Evolutionary conservation across 2,797 vertebrate species (phyloP), one percentile per base, ranked within the genome.

Genomic region (Dallia pectoralis): DNA sequence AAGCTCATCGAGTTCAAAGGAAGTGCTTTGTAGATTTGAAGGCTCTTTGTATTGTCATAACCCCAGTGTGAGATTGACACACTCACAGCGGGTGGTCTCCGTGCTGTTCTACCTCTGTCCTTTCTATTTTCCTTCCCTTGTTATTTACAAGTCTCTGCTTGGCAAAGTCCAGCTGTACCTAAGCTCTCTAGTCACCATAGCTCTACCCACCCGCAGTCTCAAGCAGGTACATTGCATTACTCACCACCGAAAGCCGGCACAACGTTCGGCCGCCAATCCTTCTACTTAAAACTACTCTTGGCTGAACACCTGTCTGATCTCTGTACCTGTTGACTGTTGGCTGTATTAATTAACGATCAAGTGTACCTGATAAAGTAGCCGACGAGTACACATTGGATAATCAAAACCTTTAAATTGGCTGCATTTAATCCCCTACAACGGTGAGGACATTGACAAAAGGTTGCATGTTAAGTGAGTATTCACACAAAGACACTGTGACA

Each of bases 61-160:
- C 86, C 88, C 86, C 25, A 74, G 81, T 80, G 87, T 77, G 87
- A 87, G 89, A 87, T 86, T 85, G 88, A 86, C 83, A 85, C 90
- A 85, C 79, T 87, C 82, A 76, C 69, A 63, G 79, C 14, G 75
- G 79, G 85, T 49, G 32, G 79, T 29, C 87, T 86, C 74, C 33
- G 30, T 64, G 77, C 79, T 84, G 78, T 85, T 79, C 79, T 75
- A 80, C 73, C 80, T 74, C 72, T 44, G 74, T 74, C 67, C 76
- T 74, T 74, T 47, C 44, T 40, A 71, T 78, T 8, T 71, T 48
- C 0, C 68, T 76, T 79, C 76, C 87, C 84, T 86, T n/a, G n/a
- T n/a, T n/a, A n/a, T n/a, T n/a, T n/a, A n/a, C n/a, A n/a, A n/a
- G n/a, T n/a, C n/a, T n/a, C n/a, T n/a, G n/a, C n/a, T n/a, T n/a